Evolutionary conservation across 2,113 vertebrate genomes (phyloP), one percentile per base, ranked within the genome.

Genomic region (Prionailurus viverrinus): DNA sequence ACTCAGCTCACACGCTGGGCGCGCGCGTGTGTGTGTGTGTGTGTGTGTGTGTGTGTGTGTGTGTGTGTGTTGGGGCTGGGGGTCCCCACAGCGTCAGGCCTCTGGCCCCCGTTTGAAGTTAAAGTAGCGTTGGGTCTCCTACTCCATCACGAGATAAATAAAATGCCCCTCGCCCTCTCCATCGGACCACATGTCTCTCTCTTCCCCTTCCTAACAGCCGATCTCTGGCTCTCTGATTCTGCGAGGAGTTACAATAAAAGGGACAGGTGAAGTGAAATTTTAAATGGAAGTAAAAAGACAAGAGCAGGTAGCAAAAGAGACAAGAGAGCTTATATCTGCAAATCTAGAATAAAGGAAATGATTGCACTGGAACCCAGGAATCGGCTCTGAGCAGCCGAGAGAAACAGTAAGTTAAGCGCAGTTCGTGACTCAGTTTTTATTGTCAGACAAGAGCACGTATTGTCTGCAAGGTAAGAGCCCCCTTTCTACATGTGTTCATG

Each of bases 181-280:
- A 0, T 16, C 6, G 11, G 36, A 19, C n/a, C 27, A 0, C 0
- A 0, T 0, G 10, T 61, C 81, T 63, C 83, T 73, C 14, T 13
- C 31, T 1, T 21, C 55, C 45, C 18, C 78, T 36, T 63, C 82
- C n/a, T 12, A 3, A 3, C 9, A 7, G 51, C n/a, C 55, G 4
- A 0, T 10, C 74, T 2, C 1, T 3, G 27, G 45, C 45, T 19
- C 51, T 61, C 73, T 74, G 0, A 12, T 10, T 39, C 88, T 16
- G 4, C 2, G 10, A 2, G 74, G 78, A 66, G 36, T 51, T 16
- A 23, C 33, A 71, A 2, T 53, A 6, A 55, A 82, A 83, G 36
- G n/a, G n/a, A 4, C 55, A 41, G 45, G 4, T 5, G 25, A 58
- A 69, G 69, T 55, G 5, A 33, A 7, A 5, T 45, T 36, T 21